Evolutionary conservation across 2,797 vertebrate genomes (phyloP).

Genomic region (Gallinago solitaria): DNA sequence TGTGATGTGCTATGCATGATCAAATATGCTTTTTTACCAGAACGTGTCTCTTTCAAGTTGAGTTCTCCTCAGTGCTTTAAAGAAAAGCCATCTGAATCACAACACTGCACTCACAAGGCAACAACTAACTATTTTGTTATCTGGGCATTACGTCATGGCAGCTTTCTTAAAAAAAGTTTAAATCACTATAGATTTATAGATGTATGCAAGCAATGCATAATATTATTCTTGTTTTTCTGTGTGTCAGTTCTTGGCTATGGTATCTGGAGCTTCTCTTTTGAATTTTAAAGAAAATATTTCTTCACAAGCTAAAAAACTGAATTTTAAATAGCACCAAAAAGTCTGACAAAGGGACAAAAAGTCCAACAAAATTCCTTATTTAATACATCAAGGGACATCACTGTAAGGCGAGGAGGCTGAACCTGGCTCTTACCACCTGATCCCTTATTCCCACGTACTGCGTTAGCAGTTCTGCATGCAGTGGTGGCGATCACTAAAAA

Average conservation of each 20-base stretch:
- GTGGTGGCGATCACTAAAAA: conserved; percentile 13
- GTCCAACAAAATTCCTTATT: not conserved
- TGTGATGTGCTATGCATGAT: not conserved
- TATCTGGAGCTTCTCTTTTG: not conserved
- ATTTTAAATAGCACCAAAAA: not conserved
- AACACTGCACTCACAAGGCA: not conserved
- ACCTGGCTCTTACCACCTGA: conserved; percentile 34
- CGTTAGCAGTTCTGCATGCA: not conserved
- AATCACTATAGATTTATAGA: not conserved
- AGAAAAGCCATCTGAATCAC: not conserved
- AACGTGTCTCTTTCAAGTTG: not conserved
- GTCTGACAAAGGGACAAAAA: not conserved
- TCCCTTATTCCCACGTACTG: conserved; percentile 1
- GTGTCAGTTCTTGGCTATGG: not conserved
- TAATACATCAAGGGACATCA: not conserved
- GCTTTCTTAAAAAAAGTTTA: not conserved
- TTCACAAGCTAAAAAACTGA: not conserved
- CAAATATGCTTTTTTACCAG: not conserved
- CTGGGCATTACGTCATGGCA: not conserved
- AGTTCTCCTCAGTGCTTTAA: not conserved
- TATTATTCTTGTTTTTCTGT: not conserved
- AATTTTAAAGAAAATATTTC: not conserved
- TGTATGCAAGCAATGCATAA: not conserved
- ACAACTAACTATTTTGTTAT: not conserved
- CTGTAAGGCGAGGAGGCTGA: not conserved